Conservation (phyloP, 2,888 invertebrate species). For the Capitulum mitella region DNA sequence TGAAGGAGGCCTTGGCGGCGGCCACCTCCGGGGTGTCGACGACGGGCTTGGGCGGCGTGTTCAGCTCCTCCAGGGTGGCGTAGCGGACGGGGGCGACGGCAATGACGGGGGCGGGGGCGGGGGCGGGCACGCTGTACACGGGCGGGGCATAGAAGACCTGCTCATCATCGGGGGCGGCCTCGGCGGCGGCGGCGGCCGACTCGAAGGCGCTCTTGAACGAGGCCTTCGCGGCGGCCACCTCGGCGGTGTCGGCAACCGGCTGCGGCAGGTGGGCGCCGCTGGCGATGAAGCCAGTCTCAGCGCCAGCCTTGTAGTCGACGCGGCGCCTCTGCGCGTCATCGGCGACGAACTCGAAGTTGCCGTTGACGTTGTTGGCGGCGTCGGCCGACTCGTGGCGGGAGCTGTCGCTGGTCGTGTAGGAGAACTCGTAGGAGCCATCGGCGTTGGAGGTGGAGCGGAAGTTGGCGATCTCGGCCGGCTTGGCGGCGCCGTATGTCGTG, state of each 20-base stretch:
- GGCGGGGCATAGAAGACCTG: background rate
- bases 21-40: background rate
- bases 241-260: background rate
- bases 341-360: constrained; percentile 36
- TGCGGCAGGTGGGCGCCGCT: constrained; percentile 28
- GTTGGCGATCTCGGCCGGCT: constrained; percentile 27
- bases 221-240: no score
- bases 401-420: constrained; percentile 35
- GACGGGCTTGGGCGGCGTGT: background rate
- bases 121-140: background rate
- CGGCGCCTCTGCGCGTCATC: constrained; percentile 37
- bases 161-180: background rate
- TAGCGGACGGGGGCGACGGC: constrained; percentile 1
- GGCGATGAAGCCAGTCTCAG: constrained; percentile 34
- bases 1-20: background rate
- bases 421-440: constrained; percentile 28
- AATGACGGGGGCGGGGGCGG: background rate
- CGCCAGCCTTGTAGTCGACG: constrained; percentile 35
- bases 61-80: background rate
- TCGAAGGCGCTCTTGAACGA: no score
- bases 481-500: constrained; percentile 26
- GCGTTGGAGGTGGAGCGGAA: constrained; percentile 27
- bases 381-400: constrained; percentile 35
- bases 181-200: constrained; percentile 11
- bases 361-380: constrained; percentile 32